These are phyloP conservation scores for Lamprotornis superbus DNA, from an alignment of 2,113 vertebrate genomes.

Conservation along the genomic window DNA sequence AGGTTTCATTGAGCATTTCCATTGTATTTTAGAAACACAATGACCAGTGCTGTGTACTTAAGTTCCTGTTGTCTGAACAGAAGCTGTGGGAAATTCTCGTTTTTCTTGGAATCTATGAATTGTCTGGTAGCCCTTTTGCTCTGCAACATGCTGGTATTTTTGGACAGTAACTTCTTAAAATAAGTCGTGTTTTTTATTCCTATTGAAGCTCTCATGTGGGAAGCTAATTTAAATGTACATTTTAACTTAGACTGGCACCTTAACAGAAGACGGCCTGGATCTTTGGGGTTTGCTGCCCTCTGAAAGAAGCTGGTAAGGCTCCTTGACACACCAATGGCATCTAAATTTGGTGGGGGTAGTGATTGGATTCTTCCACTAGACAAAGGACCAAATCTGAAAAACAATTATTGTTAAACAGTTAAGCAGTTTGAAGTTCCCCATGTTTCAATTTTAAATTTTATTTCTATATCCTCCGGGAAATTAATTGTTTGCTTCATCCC, in stretches of 20 bases:
- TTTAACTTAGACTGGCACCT: slow-evolving; percentile 80
- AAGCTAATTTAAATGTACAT: slow-evolving; percentile 35
- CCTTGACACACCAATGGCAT: background rate
- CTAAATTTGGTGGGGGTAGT: background rate
- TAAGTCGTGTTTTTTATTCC: background rate
- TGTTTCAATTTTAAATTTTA: background rate
- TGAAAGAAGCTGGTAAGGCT: slow-evolving; percentile 69
- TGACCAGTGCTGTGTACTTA: background rate
- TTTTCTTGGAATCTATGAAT: background rate
- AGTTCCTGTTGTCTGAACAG: background rate
- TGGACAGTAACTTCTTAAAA: background rate
- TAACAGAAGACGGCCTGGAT: slow-evolving; percentile 81
- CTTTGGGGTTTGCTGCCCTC: slow-evolving; percentile 75
- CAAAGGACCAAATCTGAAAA: background rate
- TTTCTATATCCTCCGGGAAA: background rate
- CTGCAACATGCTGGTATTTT: background rate
- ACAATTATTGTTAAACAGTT: background rate
- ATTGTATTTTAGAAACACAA: background rate
- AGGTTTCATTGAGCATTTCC: background rate
- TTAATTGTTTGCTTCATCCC: background rate
- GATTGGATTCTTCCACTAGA: background rate
- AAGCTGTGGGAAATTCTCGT: background rate
- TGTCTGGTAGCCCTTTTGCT: background rate
- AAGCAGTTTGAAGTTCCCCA: background rate
- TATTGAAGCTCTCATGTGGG: background rate